These are phyloP conservation scores for Polydesmus complanatus DNA, from an alignment of 2,888 invertebrate species.

Conservation along the genomic window DNA sequence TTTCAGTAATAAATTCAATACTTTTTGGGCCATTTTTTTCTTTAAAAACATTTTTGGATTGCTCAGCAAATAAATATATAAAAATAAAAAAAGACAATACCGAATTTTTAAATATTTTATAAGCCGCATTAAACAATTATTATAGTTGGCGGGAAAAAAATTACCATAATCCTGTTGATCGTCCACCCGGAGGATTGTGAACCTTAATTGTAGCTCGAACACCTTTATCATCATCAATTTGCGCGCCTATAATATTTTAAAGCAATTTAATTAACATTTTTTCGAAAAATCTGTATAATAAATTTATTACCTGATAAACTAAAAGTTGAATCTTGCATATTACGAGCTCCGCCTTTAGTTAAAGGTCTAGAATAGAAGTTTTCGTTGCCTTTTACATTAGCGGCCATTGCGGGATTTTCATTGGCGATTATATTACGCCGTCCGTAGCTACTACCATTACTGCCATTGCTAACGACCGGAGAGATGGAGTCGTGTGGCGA, in stretches of 20 bases:
- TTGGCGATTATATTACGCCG: not conserved
- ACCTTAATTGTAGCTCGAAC: constrained; percentile 48
- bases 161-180: constrained; percentile 49
- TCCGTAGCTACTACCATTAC: not conserved
- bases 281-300: not conserved
- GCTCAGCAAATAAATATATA: too few species aligned
- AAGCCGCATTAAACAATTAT: too few species aligned
- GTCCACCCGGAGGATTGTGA: constrained; percentile 78
- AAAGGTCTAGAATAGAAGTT: constrained; percentile 24
- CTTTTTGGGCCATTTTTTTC: too few species aligned
- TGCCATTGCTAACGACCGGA: not conserved
- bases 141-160: too few species aligned
- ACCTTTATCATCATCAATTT: constrained; percentile 31
- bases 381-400: not conserved
- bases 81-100: too few species aligned
- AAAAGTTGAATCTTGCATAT: constrained; percentile 75
- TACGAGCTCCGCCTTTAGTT: constrained; percentile 35
- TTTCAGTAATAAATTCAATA: too few species aligned
- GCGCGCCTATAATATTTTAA: constrained; percentile 31
- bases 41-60: too few species aligned
- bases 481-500: not conserved
- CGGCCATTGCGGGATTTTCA: not conserved
- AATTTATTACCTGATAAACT: constrained; percentile 60
- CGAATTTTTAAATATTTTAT: too few species aligned
- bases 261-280: too few species aligned